Percentiles rank a stretch among this genome's conserved stretches.
Conservation (phyloP, 2,797 vertebrate species). For the Lithobates pipiens region DNA sequence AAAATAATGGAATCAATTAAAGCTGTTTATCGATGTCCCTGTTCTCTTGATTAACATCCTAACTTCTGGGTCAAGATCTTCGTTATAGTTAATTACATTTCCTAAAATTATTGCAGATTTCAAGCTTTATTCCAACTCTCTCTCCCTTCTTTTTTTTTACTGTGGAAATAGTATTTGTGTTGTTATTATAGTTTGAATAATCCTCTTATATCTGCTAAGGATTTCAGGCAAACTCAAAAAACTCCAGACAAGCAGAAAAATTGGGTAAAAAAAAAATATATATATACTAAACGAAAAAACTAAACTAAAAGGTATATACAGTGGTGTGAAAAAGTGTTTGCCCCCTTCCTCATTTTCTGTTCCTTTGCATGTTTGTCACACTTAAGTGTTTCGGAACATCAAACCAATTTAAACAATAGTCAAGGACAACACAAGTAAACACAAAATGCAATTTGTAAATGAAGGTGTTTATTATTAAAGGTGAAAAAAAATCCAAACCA, state of each 20-base stretch:
- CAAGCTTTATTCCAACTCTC: neutral
- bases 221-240: neutral
- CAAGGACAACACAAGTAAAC: too few relatives aligned
- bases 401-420: too few relatives aligned
- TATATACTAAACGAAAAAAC: too few relatives aligned
- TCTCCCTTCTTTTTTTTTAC: neutral
- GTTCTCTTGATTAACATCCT: conserved; percentile 7
- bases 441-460: too few relatives aligned
- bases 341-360: too few relatives aligned
- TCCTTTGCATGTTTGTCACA: too few relatives aligned
- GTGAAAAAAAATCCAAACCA: too few relatives aligned
- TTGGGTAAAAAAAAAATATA: too few relatives aligned
- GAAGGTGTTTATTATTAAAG: too few relatives aligned
- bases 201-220: neutral
- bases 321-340: too few relatives aligned
- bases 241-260: neutral
- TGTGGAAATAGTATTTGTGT: neutral
- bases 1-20: conserved; percentile 32
- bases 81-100: neutral
- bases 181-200: neutral
- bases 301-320: too few relatives aligned
- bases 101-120: neutral
- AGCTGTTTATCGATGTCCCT: neutral
- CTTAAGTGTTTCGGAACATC: too few relatives aligned
- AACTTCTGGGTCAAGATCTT: neutral